A percentile compares a stretch with the other conserved stretches of the same genome.
Conservation (phyloP, 2,888 invertebrate genomes). For the Drosophila pullipes region DNA sequence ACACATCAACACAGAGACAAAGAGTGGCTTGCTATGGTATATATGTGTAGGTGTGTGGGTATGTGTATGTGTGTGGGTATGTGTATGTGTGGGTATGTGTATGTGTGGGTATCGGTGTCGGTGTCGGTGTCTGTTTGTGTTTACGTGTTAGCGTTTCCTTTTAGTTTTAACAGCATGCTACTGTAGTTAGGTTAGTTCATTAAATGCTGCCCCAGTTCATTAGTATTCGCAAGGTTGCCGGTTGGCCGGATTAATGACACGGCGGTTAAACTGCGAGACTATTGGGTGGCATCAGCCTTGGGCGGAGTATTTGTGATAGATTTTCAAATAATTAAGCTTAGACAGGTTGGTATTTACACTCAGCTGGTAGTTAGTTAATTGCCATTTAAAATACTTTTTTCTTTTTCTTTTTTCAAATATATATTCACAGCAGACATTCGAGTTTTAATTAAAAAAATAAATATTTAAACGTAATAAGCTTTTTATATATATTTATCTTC, state of each 20-base stretch:
- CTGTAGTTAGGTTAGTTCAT: constrained; percentile 43
- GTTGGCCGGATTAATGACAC: constrained; percentile 33
- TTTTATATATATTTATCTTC: background rate
- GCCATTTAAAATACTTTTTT: constrained; percentile 10
- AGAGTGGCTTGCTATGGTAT: constrained; percentile 17
- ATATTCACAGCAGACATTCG: background rate
- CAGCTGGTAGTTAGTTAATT: constrained; percentile 25
- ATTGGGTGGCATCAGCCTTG: background rate
- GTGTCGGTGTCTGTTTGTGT: constrained; percentile 12
- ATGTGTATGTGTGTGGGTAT: background rate
- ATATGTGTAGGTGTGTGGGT: background rate
- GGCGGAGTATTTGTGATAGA: constrained; percentile 18
- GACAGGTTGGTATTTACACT: constrained; percentile 19
- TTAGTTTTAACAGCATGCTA: constrained; percentile 46
- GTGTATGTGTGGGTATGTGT: background rate
- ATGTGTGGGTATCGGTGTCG: background rate
- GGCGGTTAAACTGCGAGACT: constrained; percentile 21
- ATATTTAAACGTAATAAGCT: background rate
- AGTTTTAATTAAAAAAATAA: constrained; percentile 1
- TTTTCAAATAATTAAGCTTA: constrained; percentile 42
- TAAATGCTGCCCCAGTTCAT: constrained; percentile 46
- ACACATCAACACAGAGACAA: constrained; percentile 68
- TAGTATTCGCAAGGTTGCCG: constrained; percentile 37
- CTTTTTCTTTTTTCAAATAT: background rate
- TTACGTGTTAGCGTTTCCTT: constrained; percentile 13